Evolutionary conservation across 1,140 invertebrate species (phyloP).

Genomic region (Heliconius hewitsoni): DNA sequence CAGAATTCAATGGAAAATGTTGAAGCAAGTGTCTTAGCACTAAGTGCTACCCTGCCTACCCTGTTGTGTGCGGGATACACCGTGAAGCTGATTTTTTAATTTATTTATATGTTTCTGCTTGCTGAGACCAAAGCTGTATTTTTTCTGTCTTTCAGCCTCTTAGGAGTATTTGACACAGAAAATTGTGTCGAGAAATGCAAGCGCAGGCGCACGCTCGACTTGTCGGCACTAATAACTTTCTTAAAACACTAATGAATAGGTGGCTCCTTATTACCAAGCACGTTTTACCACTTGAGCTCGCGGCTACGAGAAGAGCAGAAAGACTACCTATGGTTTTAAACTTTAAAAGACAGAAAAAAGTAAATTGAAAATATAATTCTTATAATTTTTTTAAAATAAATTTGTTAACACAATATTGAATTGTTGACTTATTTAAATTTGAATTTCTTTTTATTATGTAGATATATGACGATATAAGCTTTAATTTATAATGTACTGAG

Average conservation of each 20-base stretch:
- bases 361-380: not conserved
- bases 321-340: slow-evolving; percentile 8
- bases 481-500: no score
- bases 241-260: slow-evolving; percentile 75
- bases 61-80: no score
- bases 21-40: no score
- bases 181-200: slow-evolving; percentile 63
- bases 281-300: slow-evolving; percentile 59
- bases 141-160: slow-evolving; percentile 11
- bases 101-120: not conserved
- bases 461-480: no score
- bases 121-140: not conserved
- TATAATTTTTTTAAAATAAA: no score
- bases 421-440: no score
- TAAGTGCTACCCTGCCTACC: no score
- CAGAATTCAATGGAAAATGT: no score
- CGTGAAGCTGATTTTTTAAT: no score
- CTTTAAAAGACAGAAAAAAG: not conserved
- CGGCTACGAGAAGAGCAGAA: slow-evolving; percentile 27
- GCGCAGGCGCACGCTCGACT: slow-evolving; percentile 63
- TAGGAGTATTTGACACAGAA: slow-evolving; percentile 46
- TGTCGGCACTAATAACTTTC: slow-evolving; percentile 66
- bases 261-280: slow-evolving; percentile 70
- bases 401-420: no score
- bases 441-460: no score